Evolutionary conservation across 92 coral and sea anemone species (phyloP), one percentile per base, ranked within the genome.

Genomic region (Virgularia gustaviana): DNA sequence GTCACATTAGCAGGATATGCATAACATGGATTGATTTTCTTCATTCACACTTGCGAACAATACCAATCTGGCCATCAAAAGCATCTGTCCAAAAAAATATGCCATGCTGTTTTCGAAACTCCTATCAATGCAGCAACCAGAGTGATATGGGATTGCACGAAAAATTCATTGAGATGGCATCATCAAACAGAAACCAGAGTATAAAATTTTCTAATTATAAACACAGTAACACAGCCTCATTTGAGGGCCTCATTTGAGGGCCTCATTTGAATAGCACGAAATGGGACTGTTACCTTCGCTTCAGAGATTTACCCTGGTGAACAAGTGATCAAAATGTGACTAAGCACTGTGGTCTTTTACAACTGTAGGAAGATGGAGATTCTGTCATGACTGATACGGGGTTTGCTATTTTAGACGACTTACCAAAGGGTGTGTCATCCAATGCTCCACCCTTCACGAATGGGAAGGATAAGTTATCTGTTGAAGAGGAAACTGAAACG

Each of bases 91-190:
- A n/a, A 10, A 51, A 51, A 1, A 27, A 20, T 32, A 2, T 51
- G 27, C 57, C 57, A 27, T 20, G 27, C 57, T 20, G 27, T 32
- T 51, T 4, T 51, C 57, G 27, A 20, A 7, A 20, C 1, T 20
- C n/a, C n/a, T n/a, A n/a, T n/a, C n/a, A n/a, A n/a, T n/a, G n/a
- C n/a, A n/a, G n/a, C n/a, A n/a, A n/a, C n/a, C n/a, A n/a, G n/a
- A n/a, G n/a, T n/a, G n/a, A n/a, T n/a, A n/a, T n/a, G n/a, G n/a
- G 57, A 51, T 15, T 51, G 57, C 57, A 51, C 57, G 57, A 51
- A 51, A 4, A 20, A 51, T 51, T 51, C 12, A 51, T 51, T 51
- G 57, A 51, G 12, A 51, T 51, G 57, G 57, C 57, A 51, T 51
- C 57, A 4, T 51, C 57, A n/a, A n/a, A n/a, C n/a, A n/a, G n/a